A percentile compares a stretch with the other conserved stretches of the same genome.
Conservation (phyloP, 1,140 invertebrate genomes). For the Pseudomyrmex dendroicus region DNA sequence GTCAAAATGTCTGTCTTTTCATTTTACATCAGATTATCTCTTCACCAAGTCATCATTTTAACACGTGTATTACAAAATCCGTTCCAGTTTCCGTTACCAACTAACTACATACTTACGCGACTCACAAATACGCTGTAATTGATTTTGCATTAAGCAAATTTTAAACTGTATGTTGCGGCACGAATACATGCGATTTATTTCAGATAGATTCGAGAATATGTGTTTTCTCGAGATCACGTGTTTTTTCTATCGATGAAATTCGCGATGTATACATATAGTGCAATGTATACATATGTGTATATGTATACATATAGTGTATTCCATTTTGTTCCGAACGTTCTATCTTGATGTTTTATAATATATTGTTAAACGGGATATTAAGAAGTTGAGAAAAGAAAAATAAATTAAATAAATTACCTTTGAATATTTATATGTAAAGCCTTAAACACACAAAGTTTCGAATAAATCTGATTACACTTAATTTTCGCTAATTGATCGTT, state of each 20-base stretch:
- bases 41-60: too few relatives aligned
- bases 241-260: constrained; percentile 1
- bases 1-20: too few relatives aligned
- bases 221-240: constrained; percentile 7
- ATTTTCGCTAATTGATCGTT: constrained; percentile 52
- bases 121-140: constrained; percentile 26
- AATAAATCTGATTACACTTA: constrained; percentile 50
- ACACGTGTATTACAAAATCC: too few relatives aligned
- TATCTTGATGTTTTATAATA: too few relatives aligned
- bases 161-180: constrained; percentile 15
- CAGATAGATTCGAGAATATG: constrained; percentile 38
- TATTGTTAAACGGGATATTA: too few relatives aligned
- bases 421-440: constrained; percentile 55
- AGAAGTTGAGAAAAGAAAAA: background rate
- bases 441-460: constrained; percentile 21
- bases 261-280: background rate
- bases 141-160: constrained; percentile 46
- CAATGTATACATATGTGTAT: too few relatives aligned
- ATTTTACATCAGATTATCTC: too few relatives aligned
- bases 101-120: background rate
- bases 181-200: constrained; percentile 49
- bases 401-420: background rate
- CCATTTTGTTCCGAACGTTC: background rate
- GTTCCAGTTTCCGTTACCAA: too few relatives aligned
- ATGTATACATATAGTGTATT: constrained; percentile 14